These are phyloP conservation scores for Callipepla californica DNA, from an alignment of 2,113 vertebrate genomes.

Conservation along the genomic window DNA sequence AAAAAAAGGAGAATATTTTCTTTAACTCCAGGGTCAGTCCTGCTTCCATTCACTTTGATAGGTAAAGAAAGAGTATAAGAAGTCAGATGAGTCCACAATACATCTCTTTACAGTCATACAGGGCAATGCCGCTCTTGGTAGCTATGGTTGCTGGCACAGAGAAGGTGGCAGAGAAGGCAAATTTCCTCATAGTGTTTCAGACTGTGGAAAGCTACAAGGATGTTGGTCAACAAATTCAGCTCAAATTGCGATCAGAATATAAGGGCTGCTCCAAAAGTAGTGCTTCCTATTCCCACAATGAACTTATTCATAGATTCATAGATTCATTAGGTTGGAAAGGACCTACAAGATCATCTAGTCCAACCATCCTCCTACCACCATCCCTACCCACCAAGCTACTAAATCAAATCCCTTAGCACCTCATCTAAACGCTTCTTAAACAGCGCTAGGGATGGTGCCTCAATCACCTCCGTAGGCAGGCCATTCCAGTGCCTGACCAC, in stretches of 20 bases:
- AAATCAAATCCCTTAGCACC: no score
- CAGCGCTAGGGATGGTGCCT: no score
- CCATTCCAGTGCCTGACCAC: no score
- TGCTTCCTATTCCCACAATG: no score
- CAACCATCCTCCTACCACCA: no score
- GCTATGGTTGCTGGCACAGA: neutral
- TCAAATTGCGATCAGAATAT: neutral
- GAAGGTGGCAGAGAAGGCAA: rapidly evolving
- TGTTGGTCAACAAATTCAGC: neutral
- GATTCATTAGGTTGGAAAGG: no score
- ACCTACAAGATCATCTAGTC: no score
- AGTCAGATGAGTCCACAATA: neutral
- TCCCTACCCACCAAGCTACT: no score
- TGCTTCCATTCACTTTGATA: neutral
- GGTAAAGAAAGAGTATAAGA: neutral
- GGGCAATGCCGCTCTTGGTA: neutral
- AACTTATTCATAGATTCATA: no score
- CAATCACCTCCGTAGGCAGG: no score
- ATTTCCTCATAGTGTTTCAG: neutral
- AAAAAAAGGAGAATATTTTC: constrained; percentile 3
- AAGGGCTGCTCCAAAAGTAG: neutral
- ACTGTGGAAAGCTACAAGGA: neutral
- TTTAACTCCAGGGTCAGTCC: neutral
- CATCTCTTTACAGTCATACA: neutral
- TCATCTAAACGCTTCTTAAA: no score